phyloP scores from a whole-genome alignment of 2,888 invertebrate genomes.

The Cheiracanthium punctorium region DNA sequence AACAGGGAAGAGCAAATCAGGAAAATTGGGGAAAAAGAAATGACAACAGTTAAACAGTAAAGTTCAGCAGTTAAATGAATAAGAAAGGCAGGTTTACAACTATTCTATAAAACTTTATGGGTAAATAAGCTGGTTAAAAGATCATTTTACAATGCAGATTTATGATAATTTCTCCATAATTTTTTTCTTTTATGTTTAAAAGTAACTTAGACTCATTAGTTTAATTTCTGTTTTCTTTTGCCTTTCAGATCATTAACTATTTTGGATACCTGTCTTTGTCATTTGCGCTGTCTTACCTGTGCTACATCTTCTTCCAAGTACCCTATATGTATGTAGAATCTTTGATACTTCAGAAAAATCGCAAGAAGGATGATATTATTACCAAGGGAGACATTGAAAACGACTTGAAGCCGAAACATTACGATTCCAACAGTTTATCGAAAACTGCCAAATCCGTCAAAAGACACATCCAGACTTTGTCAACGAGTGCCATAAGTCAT shows the following conservation, averaged over 20 bases:
- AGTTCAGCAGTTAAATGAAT: too few relatives aligned
- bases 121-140: too few relatives aligned
- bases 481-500: constrained; percentile 14
- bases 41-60: too few relatives aligned
- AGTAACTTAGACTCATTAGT: too few relatives aligned
- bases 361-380: background rate
- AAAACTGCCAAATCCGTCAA: constrained; percentile 31
- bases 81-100: too few relatives aligned
- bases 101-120: too few relatives aligned
- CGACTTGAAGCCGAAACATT: background rate
- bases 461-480: constrained; percentile 24
- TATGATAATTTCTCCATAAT: too few relatives aligned
- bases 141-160: too few relatives aligned
- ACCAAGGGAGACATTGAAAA: background rate
- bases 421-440: constrained; percentile 35
- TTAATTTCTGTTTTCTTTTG: too few relatives aligned
- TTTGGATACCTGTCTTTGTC: constrained; percentile 51
- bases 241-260: constrained; percentile 56
- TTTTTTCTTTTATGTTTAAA: too few relatives aligned
- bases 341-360: constrained; percentile 18
- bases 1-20: too few relatives aligned
- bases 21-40: too few relatives aligned
- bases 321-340: constrained; percentile 58
- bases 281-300: constrained; percentile 44
- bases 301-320: constrained; percentile 67